A percentile compares a stretch with the other conserved stretches of the same genome.
Evolutionary conservation across 2,113 vertebrate species (phyloP).

Genomic region (Engystomops pustulosus): DNA sequence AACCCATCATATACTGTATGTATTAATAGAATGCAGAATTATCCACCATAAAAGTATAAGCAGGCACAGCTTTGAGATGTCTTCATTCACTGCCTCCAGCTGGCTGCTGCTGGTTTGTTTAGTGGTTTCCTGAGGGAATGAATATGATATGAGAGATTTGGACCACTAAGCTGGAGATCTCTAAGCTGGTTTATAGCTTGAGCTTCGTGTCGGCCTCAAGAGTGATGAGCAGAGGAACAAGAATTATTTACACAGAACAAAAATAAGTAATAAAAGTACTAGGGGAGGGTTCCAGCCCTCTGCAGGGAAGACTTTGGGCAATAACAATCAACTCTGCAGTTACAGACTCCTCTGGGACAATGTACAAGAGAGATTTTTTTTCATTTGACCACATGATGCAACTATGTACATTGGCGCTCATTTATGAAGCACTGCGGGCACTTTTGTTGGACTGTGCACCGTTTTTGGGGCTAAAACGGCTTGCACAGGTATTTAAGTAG

Average conservation of each 20-base stretch:
- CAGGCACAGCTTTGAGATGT: background rate
- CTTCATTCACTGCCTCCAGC: conserved; percentile 27
- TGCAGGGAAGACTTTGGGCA: background rate
- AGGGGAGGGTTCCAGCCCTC: background rate
- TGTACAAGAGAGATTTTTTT: too few species aligned
- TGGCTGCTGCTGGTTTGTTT: conserved; percentile 35
- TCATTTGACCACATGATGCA: too few species aligned
- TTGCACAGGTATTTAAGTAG: too few species aligned
- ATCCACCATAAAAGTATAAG: background rate
- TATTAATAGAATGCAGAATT: background rate
- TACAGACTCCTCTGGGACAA: too few species aligned
- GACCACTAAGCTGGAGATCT: conserved; percentile 34
- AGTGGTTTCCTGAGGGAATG: conserved; percentile 22
- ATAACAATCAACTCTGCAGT: too few species aligned
- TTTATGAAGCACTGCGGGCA: too few species aligned
- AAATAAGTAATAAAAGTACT: conserved; percentile 14
- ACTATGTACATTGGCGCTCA: too few species aligned
- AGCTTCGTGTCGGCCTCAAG: conserved; percentile 27
- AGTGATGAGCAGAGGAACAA: conserved; percentile 21
- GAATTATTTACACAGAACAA: conserved; percentile 34
- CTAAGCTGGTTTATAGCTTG: conserved; percentile 54
- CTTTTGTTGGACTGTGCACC: too few species aligned
- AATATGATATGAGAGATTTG: conserved; percentile 39
- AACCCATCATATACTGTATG: background rate
- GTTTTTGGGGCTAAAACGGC: too few species aligned